Conservation (phyloP, 1,140 invertebrate species). For the Pristionchus pacificus region DNA sequence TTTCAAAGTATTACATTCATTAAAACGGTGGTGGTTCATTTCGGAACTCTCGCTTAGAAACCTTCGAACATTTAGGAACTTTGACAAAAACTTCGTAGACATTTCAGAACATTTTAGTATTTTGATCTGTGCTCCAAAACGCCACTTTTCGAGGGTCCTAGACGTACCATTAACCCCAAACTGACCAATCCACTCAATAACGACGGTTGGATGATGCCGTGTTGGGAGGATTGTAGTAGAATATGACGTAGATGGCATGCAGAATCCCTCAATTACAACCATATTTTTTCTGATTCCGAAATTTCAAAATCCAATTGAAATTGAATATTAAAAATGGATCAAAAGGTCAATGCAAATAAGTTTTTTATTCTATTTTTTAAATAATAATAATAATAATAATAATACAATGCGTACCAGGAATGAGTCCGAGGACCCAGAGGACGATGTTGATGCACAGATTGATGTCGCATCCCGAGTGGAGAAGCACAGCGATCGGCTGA, state of each 20-base stretch:
- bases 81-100: no score
- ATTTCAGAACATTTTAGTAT: no score
- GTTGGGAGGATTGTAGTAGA: slow-evolving; percentile 2
- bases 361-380: no score
- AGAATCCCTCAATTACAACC: slow-evolving; percentile 24
- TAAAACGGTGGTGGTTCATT: no score
- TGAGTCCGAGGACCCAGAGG: slow-evolving; percentile 31
- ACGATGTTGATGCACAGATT: slow-evolving; percentile 29
- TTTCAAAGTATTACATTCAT: no score
- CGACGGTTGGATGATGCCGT: background rate
- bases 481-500: slow-evolving; percentile 44
- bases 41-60: no score
- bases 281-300: background rate
- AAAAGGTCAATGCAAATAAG: no score
- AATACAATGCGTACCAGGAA: slow-evolving; percentile 32
- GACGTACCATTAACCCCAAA: no score
- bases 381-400: background rate
- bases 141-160: no score
- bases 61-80: no score
- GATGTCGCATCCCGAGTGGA: slow-evolving; percentile 34
- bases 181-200: background rate
- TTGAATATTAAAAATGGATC: background rate
- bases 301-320: slow-evolving; percentile 9
- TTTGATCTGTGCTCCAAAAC: no score
- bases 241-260: slow-evolving; percentile 40